These are phyloP conservation scores for Pachyuromys duprasi DNA, from an alignment of 2,797 vertebrate genomes.

Conservation along the genomic window DNA sequence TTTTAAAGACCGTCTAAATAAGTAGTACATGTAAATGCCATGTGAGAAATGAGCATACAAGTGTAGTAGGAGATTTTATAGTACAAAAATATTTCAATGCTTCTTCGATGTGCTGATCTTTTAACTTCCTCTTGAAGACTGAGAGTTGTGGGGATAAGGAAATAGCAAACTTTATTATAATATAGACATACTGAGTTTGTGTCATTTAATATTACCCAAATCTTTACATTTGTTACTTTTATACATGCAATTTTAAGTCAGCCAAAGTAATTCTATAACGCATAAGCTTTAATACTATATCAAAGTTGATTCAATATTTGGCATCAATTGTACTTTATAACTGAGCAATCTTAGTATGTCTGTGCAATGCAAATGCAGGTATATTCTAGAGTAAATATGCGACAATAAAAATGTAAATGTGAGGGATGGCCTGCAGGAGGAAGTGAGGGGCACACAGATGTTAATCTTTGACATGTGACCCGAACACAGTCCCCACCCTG, in stretches of 20 bases:
- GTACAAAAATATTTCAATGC: neutral
- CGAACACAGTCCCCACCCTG: neutral
- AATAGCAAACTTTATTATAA: neutral
- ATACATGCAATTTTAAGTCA: neutral
- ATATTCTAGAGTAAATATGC: neutral
- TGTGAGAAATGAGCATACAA: constrained; percentile 14
- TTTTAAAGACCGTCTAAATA: neutral
- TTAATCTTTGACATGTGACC: neutral
- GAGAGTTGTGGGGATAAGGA: neutral
- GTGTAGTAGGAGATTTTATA: neutral
- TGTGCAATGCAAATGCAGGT: neutral
- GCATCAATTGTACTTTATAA: neutral
- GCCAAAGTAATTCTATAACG: neutral
- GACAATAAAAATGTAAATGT: neutral
- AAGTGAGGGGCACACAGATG: neutral
- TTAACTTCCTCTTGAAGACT: neutral
- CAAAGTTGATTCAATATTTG: constrained; percentile 2
- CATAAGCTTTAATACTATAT: neutral
- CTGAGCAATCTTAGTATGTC: neutral
- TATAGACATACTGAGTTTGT: neutral
- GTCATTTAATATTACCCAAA: neutral
- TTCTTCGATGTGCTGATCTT: neutral
- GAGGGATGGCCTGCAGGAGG: neutral
- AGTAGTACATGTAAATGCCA: neutral
- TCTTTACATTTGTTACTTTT: neutral